These are phyloP conservation scores for Pangasianodon gigas DNA, from an alignment of 2,113 vertebrate species.

Conservation along the genomic window DNA sequence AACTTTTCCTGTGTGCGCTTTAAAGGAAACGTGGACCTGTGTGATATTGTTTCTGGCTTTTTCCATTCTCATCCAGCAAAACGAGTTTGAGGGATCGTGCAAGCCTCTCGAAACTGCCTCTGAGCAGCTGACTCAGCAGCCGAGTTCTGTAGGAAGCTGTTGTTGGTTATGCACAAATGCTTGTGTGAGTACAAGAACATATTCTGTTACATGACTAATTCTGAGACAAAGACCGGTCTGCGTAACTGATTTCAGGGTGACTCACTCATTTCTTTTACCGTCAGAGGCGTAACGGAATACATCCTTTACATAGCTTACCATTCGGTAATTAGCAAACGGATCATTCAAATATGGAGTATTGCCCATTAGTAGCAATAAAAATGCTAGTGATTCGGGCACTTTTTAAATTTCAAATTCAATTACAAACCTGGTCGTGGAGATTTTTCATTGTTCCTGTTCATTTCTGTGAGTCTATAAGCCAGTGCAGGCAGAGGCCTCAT, in stretches of 20 bases:
- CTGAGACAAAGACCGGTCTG: conserved; percentile 19
- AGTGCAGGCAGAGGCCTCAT: conserved; percentile 2
- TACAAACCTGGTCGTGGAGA: conserved; percentile 17
- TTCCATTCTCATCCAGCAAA: conserved; percentile 34
- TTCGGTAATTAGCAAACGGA: background rate
- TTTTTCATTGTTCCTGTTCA: conserved; percentile 39
- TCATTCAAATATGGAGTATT: background rate
- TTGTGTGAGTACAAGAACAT: conserved; percentile 3
- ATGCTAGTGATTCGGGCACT: background rate
- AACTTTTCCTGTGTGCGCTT: background rate
- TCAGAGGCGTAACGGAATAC: conserved; percentile 34
- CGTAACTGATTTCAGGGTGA: conserved; percentile 40
- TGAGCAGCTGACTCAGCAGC: conserved; percentile 51
- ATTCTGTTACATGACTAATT: conserved; percentile 38
- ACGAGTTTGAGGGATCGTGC: conserved; percentile 38
- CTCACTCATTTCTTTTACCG: conserved; percentile 23
- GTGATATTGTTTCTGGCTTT: background rate
- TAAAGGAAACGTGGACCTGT: conserved; percentile 3
- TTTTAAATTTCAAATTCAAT: background rate
- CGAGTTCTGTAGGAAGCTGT: conserved; percentile 27
- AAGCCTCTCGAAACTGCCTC: conserved; percentile 38
- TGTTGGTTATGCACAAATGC: background rate
- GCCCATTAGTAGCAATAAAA: background rate
- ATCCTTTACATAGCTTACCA: conserved; percentile 8
- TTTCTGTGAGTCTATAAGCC: conserved; percentile 17